Base-by-base conservation (phyloP, 2,797 vertebrate species). In the Spondyliosoma cantharus region DNA sequence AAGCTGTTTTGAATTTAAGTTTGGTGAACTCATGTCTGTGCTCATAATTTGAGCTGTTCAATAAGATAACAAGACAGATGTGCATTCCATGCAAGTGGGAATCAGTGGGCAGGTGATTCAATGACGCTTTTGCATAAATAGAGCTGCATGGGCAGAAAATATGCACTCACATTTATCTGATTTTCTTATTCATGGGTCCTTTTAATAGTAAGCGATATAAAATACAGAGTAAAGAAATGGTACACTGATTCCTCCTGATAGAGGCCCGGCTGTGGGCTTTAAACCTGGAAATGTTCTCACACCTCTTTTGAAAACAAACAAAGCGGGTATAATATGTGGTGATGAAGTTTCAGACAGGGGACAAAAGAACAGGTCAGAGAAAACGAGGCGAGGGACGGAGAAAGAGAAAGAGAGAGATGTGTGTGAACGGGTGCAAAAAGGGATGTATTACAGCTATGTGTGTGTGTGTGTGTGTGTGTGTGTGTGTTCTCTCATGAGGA, bases 281-380 rank as follows among this genome's bases (percentile, higher is more conserved):
- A 83, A 49, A 71, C 5, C 72, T 64, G 53, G 61, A 79, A 81
- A 75, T 80, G 73, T 92, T 91, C 84, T 89, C 90, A 89, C 81
- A 91, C 70, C 43, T 84, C 83, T 53, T 80, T 89, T 90, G 83
- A 90, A 89, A 79, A 7, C 60, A 74, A 48, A 91, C 85, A 93
- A 90, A 87, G 81, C 71, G 46, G 66, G 68, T 82, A 73, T 74
- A 81, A 90, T 82, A 59, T 75, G 72, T 3, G 66, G 85, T 91
- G 90, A 91, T 92, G 81, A 90, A 56, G 84, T 93, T 93, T 92
- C 89, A 91, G 79, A 78, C 29, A 0, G 24, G 7, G 68, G 49
- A 93, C 90, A 92, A 91, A 87, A 80, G 86, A 91, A 63, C 62
- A 68, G 75, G 81, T 72, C 56, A 57, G 73, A 76, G 68, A 74